A percentile compares a stretch with the other conserved stretches of the same genome.
These are phyloP conservation scores for Haliclystus octoradiatus DNA, from an alignment of 30 jellyfish, hydroid and myxozoan species.

Conservation along the genomic window DNA sequence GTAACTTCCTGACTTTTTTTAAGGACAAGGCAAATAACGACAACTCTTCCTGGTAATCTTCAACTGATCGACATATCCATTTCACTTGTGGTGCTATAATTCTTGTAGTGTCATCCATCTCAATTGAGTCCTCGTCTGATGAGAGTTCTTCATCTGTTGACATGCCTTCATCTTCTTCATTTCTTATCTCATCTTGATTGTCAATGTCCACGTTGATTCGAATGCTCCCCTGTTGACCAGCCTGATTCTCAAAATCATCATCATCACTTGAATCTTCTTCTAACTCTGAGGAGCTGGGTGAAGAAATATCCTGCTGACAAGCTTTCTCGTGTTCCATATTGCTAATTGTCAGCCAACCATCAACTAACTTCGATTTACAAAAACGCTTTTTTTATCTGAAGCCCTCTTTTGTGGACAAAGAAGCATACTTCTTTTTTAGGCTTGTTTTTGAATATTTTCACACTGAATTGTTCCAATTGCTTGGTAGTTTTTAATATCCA, in stretches of 20 bases:
- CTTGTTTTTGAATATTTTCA: background rate
- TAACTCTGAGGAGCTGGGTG: too few relatives aligned
- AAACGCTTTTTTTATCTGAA: background rate
- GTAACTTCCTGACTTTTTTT: too few relatives aligned
- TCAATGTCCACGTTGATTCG: too few relatives aligned
- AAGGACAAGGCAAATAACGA: background rate
- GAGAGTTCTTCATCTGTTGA: too few relatives aligned
- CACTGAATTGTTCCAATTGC: background rate
- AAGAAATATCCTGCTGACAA: too few relatives aligned
- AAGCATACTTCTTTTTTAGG: background rate
- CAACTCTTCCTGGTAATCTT: background rate
- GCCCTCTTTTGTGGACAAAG: background rate
- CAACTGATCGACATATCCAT: background rate
- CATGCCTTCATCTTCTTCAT: too few relatives aligned
- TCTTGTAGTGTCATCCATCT: background rate
- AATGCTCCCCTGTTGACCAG: too few relatives aligned
- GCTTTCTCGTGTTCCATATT: too few relatives aligned
- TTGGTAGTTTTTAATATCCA: background rate
- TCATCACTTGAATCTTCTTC: background rate
- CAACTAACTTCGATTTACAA: background rate
- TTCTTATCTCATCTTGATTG: too few relatives aligned
- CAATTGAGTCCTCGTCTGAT: too few relatives aligned
- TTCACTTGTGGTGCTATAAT: background rate
- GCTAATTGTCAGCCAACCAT: background rate
- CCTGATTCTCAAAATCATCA: background rate